A percentile compares a stretch with the other conserved stretches of the same genome.
Conservation (phyloP, 2,113 vertebrate species). For the Catharus bicknelli region DNA sequence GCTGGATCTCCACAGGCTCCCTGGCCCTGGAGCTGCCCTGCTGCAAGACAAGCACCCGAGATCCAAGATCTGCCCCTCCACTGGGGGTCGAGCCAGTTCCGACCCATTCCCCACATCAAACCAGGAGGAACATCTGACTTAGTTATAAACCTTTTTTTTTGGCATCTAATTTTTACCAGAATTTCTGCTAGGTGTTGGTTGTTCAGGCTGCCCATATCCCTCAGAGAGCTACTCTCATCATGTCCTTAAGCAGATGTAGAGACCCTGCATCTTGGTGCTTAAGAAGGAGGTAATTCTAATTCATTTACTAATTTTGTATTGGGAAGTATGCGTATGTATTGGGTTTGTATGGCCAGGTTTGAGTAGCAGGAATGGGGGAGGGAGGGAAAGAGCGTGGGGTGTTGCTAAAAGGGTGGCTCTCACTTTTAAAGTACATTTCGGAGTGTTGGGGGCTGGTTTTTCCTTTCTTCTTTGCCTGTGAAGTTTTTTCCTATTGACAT, state of each 20-base stretch:
- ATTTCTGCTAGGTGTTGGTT: background rate
- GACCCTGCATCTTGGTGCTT: background rate
- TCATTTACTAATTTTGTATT: background rate
- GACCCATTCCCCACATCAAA: accelerated
- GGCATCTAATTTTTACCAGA: background rate
- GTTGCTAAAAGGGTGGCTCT: background rate
- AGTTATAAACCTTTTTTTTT: no score
- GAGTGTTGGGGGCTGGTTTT: no score
- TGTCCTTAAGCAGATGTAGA: background rate
- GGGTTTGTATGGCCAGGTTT: background rate
- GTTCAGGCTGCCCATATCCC: background rate
- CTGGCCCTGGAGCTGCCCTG: background rate
- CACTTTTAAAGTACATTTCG: background rate
- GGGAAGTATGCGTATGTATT: background rate
- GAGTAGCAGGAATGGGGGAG: background rate
- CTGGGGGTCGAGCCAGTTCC: background rate
- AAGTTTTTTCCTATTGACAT: no score
- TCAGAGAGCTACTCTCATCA: background rate
- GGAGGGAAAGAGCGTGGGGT: background rate
- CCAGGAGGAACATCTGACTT: background rate
- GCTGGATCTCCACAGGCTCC: no score
- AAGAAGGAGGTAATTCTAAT: background rate
- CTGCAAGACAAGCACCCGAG: background rate
- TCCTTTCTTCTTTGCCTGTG: no score
- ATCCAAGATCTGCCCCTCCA: no score